These are phyloP conservation scores for Pissodes strobi DNA, from an alignment of 1,140 invertebrate genomes.

Conservation along the genomic window DNA sequence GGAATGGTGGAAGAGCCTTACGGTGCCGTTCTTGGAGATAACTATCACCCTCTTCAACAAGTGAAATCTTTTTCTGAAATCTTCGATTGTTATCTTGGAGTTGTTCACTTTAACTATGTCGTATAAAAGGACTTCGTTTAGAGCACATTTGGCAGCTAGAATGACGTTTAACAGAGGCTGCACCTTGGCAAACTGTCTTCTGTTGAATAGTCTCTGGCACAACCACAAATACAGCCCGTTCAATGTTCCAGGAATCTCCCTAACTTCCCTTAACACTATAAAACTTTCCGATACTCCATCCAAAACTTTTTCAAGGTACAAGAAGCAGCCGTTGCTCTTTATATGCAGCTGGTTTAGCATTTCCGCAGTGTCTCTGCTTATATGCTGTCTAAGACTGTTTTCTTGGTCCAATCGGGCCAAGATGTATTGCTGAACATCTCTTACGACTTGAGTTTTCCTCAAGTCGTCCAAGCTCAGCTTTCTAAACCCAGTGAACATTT, in stretches of 20 bases:
- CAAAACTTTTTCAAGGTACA: constrained; percentile 91
- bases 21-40: constrained; percentile 65
- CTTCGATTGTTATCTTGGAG: constrained; percentile 76
- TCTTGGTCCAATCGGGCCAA: constrained; percentile 86
- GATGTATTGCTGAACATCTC: constrained; percentile 95
- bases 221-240: constrained; percentile 95
- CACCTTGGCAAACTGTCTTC: constrained; percentile 87
- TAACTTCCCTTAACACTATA: constrained; percentile 81
- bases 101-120: constrained; percentile 82
- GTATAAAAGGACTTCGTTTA: constrained; percentile 80
- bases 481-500: constrained; percentile 93
- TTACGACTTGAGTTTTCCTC: constrained; percentile 82
- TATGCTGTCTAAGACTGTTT: constrained; percentile 76
- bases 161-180: constrained; percentile 84
- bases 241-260: constrained; percentile 92
- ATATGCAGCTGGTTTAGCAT: constrained; percentile 95
- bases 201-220: constrained; percentile 88
- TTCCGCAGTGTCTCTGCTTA: constrained; percentile 85
- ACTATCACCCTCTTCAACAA: constrained; percentile 75
- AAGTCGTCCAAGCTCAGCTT: constrained; percentile 91
- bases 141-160: constrained; percentile 81
- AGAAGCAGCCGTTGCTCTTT: constrained; percentile 94
- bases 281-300: constrained; percentile 92
- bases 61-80: constrained; percentile 82
- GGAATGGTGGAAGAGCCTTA: constrained; percentile 86